Conservation (phyloP, 30 jellyfish, hydroid and myxozoan genomes). For the Sanderia malayensis region DNA sequence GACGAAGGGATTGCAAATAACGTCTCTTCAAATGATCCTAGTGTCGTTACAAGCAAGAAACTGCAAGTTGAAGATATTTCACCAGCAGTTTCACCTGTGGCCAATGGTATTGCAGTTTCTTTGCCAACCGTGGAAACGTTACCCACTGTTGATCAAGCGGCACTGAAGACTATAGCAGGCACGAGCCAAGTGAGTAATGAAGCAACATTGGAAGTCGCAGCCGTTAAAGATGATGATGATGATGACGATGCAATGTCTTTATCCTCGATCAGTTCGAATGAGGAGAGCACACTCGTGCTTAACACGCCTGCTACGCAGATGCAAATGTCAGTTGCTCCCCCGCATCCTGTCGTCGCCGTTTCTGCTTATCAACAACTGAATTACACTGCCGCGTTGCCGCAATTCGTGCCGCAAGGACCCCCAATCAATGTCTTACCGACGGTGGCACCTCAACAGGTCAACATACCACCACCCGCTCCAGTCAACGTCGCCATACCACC, state of each 20-base stretch:
- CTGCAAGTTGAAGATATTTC: slow-evolving; percentile 82
- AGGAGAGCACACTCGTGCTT: slow-evolving; percentile 71
- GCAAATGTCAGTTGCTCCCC: slow-evolving; percentile 24
- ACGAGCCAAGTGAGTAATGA: not conserved
- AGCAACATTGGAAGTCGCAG: not conserved
- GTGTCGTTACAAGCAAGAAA: slow-evolving; percentile 1
- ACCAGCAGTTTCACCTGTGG: slow-evolving; percentile 66
- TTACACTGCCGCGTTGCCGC: slow-evolving; percentile 10
- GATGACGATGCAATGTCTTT: slow-evolving; percentile 98
- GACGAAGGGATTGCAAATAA: slow-evolving; percentile 17
- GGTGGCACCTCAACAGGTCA: slow-evolving; percentile 1
- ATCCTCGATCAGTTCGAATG: slow-evolving; percentile 97
- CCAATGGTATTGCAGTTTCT: slow-evolving; percentile 10
- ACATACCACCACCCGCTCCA: slow-evolving; percentile 30
- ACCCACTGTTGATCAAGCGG: not conserved
- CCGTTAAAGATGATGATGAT: slow-evolving; percentile 42
- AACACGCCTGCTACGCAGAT: slow-evolving; percentile 63
- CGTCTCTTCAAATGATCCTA: not conserved
- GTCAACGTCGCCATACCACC: slow-evolving; percentile 20
- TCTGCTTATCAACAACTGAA: slow-evolving; percentile 7
- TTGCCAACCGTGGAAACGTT: not conserved
- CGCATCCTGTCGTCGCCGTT: not conserved
- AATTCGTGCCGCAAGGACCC: slow-evolving; percentile 22
- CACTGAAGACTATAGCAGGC: not conserved
- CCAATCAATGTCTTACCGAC: slow-evolving; percentile 16